Evolutionary conservation across 2,113 vertebrate species (phyloP).

Genomic region (Phaethon lepturus): DNA sequence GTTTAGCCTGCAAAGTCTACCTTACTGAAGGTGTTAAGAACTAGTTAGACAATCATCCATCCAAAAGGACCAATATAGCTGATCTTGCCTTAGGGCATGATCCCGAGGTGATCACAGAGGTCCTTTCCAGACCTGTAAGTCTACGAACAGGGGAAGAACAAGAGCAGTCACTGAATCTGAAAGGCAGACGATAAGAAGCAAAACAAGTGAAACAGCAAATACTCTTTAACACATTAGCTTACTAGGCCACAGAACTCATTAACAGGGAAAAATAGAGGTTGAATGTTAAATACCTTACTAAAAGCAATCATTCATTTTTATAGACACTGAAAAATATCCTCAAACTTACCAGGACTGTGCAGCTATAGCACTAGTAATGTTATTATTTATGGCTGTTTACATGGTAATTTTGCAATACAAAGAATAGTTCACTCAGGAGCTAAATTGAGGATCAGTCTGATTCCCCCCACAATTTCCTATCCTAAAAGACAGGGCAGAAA

Average conservation of each 20-base stretch:
- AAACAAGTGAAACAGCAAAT: conserved; percentile 4
- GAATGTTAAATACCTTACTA: conserved; percentile 21
- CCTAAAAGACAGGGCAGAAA: not conserved
- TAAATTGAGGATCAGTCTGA: not conserved
- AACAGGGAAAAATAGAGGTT: not conserved
- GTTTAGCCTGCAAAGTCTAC: not conserved
- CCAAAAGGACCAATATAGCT: not conserved
- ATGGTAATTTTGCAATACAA: not conserved
- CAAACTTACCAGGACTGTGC: not conserved
- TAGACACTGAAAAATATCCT: conserved; percentile 37
- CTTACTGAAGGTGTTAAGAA: not conserved
- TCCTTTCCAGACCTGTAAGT: not conserved
- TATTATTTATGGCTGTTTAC: not conserved
- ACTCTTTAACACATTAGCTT: not conserved
- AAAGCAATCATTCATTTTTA: conserved; percentile 1
- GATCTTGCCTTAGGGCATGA: not conserved
- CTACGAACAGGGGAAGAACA: not conserved
- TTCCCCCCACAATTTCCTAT: not conserved
- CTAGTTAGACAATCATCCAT: not conserved
- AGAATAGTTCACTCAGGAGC: not conserved
- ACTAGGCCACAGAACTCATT: conserved; percentile 28
- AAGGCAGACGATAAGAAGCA: not conserved
- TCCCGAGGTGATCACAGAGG: not conserved
- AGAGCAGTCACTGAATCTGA: not conserved
- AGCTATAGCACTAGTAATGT: not conserved